Percentiles rank a stretch among this genome's conserved stretches.
Evolutionary conservation across 2,888 invertebrate genomes (phyloP).

Genomic region (Scrobipalpa atriplicella): DNA sequence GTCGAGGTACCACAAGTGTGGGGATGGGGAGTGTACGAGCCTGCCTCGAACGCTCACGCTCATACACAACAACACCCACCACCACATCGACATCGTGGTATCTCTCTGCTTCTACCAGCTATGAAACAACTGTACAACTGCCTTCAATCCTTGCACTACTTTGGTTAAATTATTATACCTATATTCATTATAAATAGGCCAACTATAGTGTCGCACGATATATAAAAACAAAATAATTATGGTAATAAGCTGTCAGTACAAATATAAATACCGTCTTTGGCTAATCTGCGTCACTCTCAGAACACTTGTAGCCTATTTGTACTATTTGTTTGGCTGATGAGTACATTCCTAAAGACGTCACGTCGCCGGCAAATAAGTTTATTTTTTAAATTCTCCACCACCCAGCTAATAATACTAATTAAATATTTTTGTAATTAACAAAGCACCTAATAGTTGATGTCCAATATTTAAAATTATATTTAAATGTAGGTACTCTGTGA

Average conservation of each 20-base stretch:
- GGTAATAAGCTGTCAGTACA: not conserved
- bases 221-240: not conserved
- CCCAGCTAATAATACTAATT: no score
- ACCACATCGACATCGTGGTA: not conserved
- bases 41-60: not conserved
- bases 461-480: no score
- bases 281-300: constrained; percentile 19
- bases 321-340: no score
- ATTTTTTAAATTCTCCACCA: no score
- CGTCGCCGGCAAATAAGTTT: no score
- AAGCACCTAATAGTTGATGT: no score
- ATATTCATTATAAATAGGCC: no score
- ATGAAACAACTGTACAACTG: not conserved
- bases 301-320: not conserved
- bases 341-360: no score
- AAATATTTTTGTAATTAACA: no score
- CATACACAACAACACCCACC: not conserved
- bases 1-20: not conserved
- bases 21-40: not conserved
- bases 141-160: not conserved
- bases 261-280: not conserved
- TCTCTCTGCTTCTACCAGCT: not conserved
- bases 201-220: not conserved
- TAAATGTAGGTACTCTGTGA: no score
- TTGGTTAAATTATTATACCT: no score